A percentile compares a stretch with the other conserved stretches of the same genome.
Conservation (phyloP, 2,113 vertebrate genomes). For the Pluvialis apricaria region DNA sequence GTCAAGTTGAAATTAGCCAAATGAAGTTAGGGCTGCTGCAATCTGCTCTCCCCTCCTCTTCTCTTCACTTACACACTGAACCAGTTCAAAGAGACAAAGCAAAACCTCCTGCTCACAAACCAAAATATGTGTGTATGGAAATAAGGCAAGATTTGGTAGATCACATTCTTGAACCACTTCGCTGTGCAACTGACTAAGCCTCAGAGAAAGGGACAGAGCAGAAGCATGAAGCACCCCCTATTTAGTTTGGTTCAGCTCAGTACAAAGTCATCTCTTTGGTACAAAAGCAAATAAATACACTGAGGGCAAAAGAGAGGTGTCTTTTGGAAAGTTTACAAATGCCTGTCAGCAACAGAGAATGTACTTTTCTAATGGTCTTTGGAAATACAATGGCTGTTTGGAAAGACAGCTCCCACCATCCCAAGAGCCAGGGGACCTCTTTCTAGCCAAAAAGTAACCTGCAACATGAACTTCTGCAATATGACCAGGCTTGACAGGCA, state of each 20-base stretch:
- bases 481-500: not conserved
- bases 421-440: not conserved
- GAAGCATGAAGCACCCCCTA: not conserved
- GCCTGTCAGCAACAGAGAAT: not conserved
- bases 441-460: not conserved
- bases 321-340: not conserved
- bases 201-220: not conserved
- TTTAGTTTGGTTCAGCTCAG: not conserved
- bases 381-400: not conserved
- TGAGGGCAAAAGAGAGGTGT: not conserved
- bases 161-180: not conserved
- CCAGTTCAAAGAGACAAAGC: not conserved
- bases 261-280: not conserved
- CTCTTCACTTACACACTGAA: not conserved
- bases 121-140: not conserved
- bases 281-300: not conserved
- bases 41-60: not conserved
- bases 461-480: not conserved
- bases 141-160: not conserved
- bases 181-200: not conserved
- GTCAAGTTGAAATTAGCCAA: not conserved
- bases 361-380: not conserved
- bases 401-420: not conserved
- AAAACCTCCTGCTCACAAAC: not conserved
- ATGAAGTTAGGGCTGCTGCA: not conserved